A percentile compares a stretch with the other conserved stretches of the same genome.
phyloP scores from a whole-genome alignment of 2,113 vertebrate species.

The Fulica atra region DNA sequence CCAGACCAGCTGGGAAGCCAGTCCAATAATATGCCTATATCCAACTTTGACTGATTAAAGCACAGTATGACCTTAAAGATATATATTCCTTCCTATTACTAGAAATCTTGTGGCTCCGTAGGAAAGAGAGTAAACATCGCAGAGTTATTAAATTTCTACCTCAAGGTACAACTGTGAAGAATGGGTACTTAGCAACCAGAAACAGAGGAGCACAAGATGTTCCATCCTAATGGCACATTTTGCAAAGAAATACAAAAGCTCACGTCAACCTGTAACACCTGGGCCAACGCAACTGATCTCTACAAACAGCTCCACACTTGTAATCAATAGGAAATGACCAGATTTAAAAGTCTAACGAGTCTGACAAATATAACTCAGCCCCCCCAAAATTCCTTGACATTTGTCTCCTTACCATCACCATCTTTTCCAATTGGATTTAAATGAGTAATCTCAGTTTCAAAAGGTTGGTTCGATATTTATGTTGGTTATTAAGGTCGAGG shows the following conservation, averaged over 20 bases:
- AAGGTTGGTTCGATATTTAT: conserved; percentile 59
- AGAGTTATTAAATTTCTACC: conserved; percentile 33
- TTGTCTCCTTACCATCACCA: not conserved
- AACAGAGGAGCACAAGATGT: conserved; percentile 57
- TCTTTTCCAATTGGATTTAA: conserved; percentile 28
- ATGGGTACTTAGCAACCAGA: conserved; percentile 70
- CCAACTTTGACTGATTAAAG: not conserved
- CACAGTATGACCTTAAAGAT: not conserved
- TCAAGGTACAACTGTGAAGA: conserved; percentile 37
- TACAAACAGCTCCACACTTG: not conserved
- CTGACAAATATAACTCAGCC: not conserved
- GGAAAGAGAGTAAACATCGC: not conserved
- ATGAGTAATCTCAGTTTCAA: conserved; percentile 53
- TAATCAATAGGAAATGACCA: not conserved
- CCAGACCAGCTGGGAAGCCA: not conserved
- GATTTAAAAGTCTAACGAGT: not conserved
- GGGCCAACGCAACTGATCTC: not conserved
- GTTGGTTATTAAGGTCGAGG: not conserved
- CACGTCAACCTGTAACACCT: not conserved
- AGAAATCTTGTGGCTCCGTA: not conserved
- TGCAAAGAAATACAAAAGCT: conserved; percentile 10
- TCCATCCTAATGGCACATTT: conserved; percentile 5
- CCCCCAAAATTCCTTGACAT: conserved; percentile 27
- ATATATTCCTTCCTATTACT: not conserved
- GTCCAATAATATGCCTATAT: not conserved